Conservation (phyloP, 2,797 vertebrate genomes). For the Chromis chromis region DNA sequence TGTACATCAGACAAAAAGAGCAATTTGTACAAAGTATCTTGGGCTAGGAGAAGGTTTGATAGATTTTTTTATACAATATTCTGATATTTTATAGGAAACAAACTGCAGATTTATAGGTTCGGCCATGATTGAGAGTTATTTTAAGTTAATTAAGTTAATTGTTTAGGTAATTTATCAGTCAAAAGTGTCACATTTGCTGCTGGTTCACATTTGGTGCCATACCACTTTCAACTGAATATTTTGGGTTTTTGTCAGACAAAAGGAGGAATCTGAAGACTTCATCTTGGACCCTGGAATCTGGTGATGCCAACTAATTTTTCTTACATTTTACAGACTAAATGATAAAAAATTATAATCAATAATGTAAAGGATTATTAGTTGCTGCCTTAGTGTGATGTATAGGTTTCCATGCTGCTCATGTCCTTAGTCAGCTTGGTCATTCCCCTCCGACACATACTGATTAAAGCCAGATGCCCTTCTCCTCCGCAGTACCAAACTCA, state of each 20-base stretch:
- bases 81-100: no score
- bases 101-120: no score
- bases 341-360: neutral
- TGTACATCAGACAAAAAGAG: no score
- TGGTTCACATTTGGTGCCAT: no score
- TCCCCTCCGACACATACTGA: slow-evolving; percentile 56
- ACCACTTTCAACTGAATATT: no score
- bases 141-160: no score
- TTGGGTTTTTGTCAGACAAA: neutral
- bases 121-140: no score
- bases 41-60: no score
- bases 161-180: no score
- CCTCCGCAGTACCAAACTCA: slow-evolving; percentile 72
- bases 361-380: slow-evolving; percentile 20
- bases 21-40: neutral
- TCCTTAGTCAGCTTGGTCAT: slow-evolving; percentile 51
- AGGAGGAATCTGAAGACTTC: neutral
- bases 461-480: slow-evolving; percentile 77
- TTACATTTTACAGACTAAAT: neutral
- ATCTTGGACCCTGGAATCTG: neutral
- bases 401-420: slow-evolving; percentile 32
- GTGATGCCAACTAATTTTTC: neutral
- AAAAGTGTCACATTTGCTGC: no score
- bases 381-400: neutral
- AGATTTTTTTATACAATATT: no score